Base-by-base conservation (phyloP, 2,888 invertebrate genomes). In the Sminthurides aquaticus region DNA sequence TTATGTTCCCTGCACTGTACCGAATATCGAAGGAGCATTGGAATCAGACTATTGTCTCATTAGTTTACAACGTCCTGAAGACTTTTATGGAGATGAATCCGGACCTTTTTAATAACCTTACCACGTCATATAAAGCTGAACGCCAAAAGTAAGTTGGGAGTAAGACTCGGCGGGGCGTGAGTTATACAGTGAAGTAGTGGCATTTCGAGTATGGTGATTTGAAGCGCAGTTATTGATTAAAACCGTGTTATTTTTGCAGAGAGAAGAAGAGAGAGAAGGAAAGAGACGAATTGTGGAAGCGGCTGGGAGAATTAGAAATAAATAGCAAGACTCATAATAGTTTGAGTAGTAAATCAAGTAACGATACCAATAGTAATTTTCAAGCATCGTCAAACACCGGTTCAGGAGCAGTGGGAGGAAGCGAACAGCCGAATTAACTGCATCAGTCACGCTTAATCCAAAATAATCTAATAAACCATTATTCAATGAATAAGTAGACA, bases 51-150 rank as follows among this genome's bases (percentile, higher is more conserved):
- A 99, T 99, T 77, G 93, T 99, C 76, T 97, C 97, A 69, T 87
- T 99, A 77, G 97, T 99, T 77, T 99, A 99, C 84, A 99, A 99
- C 82, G 99, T 99, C 78, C 88, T 99, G 78, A 99, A 99, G 83
- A 90, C 98, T 65, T 99, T 99, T 82, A 99, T 99, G 99, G 99
- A 99, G 82, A 99, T 99, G 98, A 99, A 99, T 84, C 96, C 96
- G 79, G 97, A 96, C 81, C 85, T 99, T 75, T 99, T 99, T 79
- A 99, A 99, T 80, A 98, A 99, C 83, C 86, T 99, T 80, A 93
- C 98, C 78, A 90, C 95, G 78, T 93, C 93, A 82, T 99, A 98
- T 83, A 99, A 99, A 84, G 91, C 94, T 78, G 98, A 99, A 83
- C 84, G 97, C 82, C 97, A 97, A 86, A 97, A 95, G 98, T 98